Conservation (phyloP, 2,888 invertebrate species). For the Diarsia dahlii region DNA sequence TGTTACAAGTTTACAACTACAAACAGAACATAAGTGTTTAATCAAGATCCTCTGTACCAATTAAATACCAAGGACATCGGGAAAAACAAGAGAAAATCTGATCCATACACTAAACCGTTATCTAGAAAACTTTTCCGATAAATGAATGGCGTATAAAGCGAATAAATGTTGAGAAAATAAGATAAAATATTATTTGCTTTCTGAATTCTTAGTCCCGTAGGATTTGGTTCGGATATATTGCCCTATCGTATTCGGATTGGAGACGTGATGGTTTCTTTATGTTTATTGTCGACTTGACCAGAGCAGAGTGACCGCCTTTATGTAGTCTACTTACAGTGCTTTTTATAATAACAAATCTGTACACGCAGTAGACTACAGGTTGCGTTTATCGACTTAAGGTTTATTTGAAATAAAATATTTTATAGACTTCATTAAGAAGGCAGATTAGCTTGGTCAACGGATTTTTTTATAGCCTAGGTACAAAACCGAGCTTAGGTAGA, state of each 20-base stretch:
- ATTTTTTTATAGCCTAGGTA: conserved; percentile 25
- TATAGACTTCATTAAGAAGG: conserved; percentile 33
- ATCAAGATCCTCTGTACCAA: conserved; percentile 64
- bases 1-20: conserved; percentile 15
- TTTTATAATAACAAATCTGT: conserved; percentile 32
- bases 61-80: conserved; percentile 65
- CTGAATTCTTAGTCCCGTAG: conserved; percentile 56
- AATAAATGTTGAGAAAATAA: conserved; percentile 69
- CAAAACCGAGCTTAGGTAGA: background rate
- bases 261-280: conserved; percentile 57
- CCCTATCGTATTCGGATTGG: conserved; percentile 61
- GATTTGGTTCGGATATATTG: conserved; percentile 63
- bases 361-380: background rate
- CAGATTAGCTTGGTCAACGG: conserved; percentile 30
- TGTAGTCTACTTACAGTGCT: conserved; percentile 27
- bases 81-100: conserved; percentile 65
- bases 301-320: conserved; percentile 35
- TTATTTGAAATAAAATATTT: conserved; percentile 42
- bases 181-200: conserved; percentile 71
- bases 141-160: conserved; percentile 70
- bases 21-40: conserved; percentile 64
- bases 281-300: conserved; percentile 53
- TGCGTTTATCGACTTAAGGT: conserved; percentile 13
- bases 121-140: conserved; percentile 69
- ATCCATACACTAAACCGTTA: conserved; percentile 57